phyloP scores from a whole-genome alignment of 2,113 vertebrate genomes.

The Toxostoma redivivum region DNA sequence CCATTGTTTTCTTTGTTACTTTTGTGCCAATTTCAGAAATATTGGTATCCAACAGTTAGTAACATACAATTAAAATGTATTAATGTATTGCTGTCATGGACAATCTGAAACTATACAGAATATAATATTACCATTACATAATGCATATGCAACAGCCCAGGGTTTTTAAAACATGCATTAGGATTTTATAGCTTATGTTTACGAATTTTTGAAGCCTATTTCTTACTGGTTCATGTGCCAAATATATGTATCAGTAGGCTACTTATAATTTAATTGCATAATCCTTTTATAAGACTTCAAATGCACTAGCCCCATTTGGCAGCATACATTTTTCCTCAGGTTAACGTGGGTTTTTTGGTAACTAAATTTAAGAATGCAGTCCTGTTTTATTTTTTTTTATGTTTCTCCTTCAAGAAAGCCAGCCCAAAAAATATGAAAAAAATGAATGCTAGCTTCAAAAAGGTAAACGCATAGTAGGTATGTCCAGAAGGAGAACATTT shows the following conservation, averaged over 20 bases:
- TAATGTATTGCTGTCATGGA: not conserved
- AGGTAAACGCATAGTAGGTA: not conserved
- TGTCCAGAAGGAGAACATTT: not conserved
- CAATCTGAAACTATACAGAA: not conserved
- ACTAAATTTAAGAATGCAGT: not conserved
- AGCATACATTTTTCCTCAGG: not conserved
- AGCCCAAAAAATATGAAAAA: not conserved
- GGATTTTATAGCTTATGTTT: not conserved
- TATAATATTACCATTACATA: not conserved
- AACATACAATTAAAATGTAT: not conserved
- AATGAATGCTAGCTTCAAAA: not conserved
- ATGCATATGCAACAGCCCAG: not conserved
- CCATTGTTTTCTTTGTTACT: constrained; percentile 27
- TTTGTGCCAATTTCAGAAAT: not conserved
- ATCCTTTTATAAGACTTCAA: not conserved
- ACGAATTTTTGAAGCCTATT: not conserved
- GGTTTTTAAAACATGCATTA: not conserved
- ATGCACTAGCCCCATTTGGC: not conserved
- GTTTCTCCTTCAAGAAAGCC: not conserved
- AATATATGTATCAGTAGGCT: not conserved
- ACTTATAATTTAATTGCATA: constrained; percentile 4
- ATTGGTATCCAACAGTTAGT: not conserved
- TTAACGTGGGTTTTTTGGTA: not conserved
- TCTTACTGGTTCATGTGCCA: not conserved
- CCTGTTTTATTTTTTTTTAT: not conserved